Base-by-base conservation (phyloP, 64 coral and sea anemone genomes). In the Catalaphyllia jardinei region DNA sequence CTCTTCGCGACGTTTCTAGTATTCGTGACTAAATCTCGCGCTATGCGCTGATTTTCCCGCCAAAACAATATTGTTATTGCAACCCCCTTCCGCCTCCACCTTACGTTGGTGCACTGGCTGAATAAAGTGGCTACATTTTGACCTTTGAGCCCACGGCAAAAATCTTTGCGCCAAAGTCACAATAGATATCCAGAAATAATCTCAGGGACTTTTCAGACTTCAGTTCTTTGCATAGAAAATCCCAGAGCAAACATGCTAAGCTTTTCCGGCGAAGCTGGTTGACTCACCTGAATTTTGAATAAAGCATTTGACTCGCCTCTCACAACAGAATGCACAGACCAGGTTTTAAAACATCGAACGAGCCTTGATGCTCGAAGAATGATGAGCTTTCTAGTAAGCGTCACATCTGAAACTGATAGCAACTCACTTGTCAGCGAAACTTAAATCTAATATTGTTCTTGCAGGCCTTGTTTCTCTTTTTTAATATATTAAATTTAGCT, bases 401-500 rank as follows among this genome's bases (percentile, higher is more conserved):
- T 39, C 14, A 74, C 31, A 15, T 74, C 51, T 57, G 51, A 54
- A 55, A 54, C 49, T 79, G 76, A 54, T 79, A 46, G 76, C 76
- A 55, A 67, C 69, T 83, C 63, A 85, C 79, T 83, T 83, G 57
- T 67, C 59, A 64, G 19, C 59, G 31, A 67, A 65, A 20, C 74
- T 65, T 50, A 71, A 67, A 69, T 49, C 33, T 71, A 80, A 80
- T 80, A 80, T 61, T 55, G 20, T 55, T 79, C 28, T 71, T 24
- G 22, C 35, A 71, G 17, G 22, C 62, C 35, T 50, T 33, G 38
- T 28, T 85, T 85, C 67, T 64, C 10, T 28, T 8, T 71, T 71
- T 38, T 85, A 85, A 85, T 85, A 85, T 67, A 71, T 85, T 85
- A 61, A 85, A 85, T 85, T 85, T 71, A 85, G 50, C 16, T 9